Evolutionary conservation across 2,888 invertebrate genomes (phyloP).

Genomic region (Colostygia pectinataria): DNA sequence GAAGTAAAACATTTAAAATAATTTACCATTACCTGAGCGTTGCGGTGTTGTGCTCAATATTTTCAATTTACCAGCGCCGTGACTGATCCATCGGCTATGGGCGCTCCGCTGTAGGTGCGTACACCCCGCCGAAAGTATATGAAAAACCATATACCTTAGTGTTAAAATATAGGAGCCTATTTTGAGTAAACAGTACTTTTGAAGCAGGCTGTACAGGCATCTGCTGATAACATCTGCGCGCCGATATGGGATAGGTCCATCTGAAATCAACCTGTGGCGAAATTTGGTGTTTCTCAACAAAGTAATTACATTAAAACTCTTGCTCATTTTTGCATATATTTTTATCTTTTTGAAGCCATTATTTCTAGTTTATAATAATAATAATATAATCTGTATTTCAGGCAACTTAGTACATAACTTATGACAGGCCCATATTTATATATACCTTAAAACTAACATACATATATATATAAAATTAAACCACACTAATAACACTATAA

Average conservation of each 20-base stretch:
- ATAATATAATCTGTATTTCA: too few species aligned
- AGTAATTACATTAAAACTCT: not conserved
- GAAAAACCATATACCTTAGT: constrained; percentile 1
- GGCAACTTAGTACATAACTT: too few species aligned
- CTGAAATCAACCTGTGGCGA: constrained; percentile 35
- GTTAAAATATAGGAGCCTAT: constrained; percentile 2
- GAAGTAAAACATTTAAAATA: constrained; percentile 26
- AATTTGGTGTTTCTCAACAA: constrained; percentile 23
- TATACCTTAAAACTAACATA: too few species aligned
- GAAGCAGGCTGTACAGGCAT: constrained; percentile 16
- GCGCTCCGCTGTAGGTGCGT: constrained; percentile 32
- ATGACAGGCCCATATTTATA: too few species aligned
- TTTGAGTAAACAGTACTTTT: not conserved
- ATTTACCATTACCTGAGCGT: constrained; percentile 14
- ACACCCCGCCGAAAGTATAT: not conserved
- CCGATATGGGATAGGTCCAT: constrained; percentile 27
- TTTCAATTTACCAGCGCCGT: constrained; percentile 51
- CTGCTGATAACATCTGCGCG: constrained; percentile 33
- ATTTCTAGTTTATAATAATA: too few species aligned
- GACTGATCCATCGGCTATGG: constrained; percentile 50
- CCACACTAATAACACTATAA: too few species aligned
- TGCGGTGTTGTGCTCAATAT: constrained; percentile 34
- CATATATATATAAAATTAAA: too few species aligned
- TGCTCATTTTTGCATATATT: too few species aligned
- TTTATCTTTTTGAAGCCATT: too few species aligned